Evolutionary conservation across 2,888 invertebrate species (phyloP), one percentile per base, ranked within the genome.

Genomic region (Andrena camellia): DNA sequence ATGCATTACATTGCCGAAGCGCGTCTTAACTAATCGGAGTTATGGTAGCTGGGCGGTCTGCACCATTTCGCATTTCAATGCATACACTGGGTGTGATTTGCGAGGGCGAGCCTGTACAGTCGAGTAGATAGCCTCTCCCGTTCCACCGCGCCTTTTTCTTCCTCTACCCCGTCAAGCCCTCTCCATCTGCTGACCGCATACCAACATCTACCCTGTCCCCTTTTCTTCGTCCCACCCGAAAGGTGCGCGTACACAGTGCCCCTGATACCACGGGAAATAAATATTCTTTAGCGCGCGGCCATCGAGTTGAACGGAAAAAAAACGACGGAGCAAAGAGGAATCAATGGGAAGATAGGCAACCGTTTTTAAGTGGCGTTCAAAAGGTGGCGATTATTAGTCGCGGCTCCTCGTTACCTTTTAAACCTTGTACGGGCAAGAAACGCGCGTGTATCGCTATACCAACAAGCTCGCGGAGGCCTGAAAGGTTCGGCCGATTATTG

Each of bases 11-110:
- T 87, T 81, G 90, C 84, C 90, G 84, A 85, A 83, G 90, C 83
- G 88, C 85, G 90, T 88, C 90, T 89, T 88, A 90, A 89, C 89
- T 90, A 90, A 89, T 89, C 89, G 86, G 82, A 89, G 88, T 89
- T 89, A 89, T 89, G 90, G 88, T 85, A 86, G 86, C 88, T 81
- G 84, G 88, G 81, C 85, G 82, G 83, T 86, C 87, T 77, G 84
- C 82, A 67, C 83, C 87, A 87, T 87, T 87, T 83, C 86, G 84
- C 88, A 85, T 89, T 90, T 89, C 89, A 80, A 90, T 90, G 86
- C 90, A 83, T 89, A 86, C 86, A 85, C 82, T 81, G 82, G 57
- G 73, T 62, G 78, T 90, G 90, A 90, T 90, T 90, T 90, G 90
- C 90, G 86, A 88, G 85, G 80, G 81, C 89, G 78, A 85, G 42